Conservation (phyloP, 2,113 vertebrate genomes). For the Mastomys coucha region DNA sequence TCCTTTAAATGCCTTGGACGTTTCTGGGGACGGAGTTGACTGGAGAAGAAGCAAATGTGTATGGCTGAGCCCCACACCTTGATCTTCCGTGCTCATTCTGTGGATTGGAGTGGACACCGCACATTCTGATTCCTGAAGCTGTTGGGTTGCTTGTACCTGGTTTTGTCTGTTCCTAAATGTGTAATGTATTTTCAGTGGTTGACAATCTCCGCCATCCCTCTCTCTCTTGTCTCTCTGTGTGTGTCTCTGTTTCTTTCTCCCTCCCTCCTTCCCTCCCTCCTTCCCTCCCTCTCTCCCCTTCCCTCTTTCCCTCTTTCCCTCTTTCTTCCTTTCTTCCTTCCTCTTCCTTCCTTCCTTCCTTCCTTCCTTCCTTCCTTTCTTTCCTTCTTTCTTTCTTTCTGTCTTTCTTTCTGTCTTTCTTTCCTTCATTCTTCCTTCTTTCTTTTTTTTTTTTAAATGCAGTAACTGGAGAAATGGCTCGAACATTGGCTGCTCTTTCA, state of each 20-base stretch:
- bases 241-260: not conserved
- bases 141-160: not conserved
- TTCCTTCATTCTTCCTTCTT: too few species aligned
- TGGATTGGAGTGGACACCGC: not conserved
- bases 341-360: too few species aligned
- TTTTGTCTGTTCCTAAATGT: conserved; percentile 17
- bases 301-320: too few species aligned
- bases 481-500: not conserved
- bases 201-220: not conserved
- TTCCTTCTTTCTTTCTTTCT: not conserved
- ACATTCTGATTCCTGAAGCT: not conserved
- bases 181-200: not conserved
- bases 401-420: too few species aligned
- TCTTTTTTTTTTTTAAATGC: too few species aligned
- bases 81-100: not conserved
- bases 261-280: too few species aligned
- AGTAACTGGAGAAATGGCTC: not conserved
- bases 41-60: not conserved
- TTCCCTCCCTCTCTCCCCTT: too few species aligned
- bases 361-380: not conserved
- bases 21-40: not conserved
- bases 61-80: not conserved
- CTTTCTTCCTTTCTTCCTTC: too few species aligned
- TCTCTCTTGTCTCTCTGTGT: not conserved
- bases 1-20: accelerated